Evolutionary conservation across 2,888 invertebrate genomes (phyloP), one percentile per base, ranked within the genome.

Genomic region (Xiphydria camelus): DNA sequence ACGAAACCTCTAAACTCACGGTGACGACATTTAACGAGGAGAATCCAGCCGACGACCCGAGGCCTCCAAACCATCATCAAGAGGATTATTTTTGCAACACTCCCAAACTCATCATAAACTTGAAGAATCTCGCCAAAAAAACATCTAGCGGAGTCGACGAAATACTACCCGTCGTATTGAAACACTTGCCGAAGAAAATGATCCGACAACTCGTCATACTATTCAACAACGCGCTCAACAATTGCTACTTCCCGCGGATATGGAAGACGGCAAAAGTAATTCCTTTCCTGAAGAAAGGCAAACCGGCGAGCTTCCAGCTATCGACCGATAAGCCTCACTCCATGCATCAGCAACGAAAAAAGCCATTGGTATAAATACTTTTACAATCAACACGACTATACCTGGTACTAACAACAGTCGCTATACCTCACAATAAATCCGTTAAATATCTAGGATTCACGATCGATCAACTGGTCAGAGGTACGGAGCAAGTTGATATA

Each of bases 311-410:
- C 6, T 6, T 20, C 50, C 1, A 53, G 50, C 32, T 51, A 53
- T 18, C 10, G 50, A 2, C 48, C 53, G 1, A 51, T 53, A 2
- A 53, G 44, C 37, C 48, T 53, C 1, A 48, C 50, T 0, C 40
- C 44, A 0, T 35, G 17, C 7, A 14, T 48, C 1, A 45, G 53
- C 14, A 51, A 19, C 21, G 2, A 17, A 7, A 10, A 31, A 43
- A 31, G 20, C 38, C 3, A 15, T 9, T 14, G 35, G 37, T 33
- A 39, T 42, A 21, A 46, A 41, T 23, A 7, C 29, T 1, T 43
- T 47, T 7, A 10, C 31, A 34, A 43, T 47, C 14, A 34, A 23
- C 21, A 15, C 35, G 1, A 29, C 29, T 6, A 10, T 21, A 4
- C 39, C 39, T n/a, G 38, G 26, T 7, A 18, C 31, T 7, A 33